Percentiles rank a stretch among this genome's conserved stretches.
Evolutionary conservation across 2,797 vertebrate species (phyloP).

Genomic region (Rhodeus uyekii): DNA sequence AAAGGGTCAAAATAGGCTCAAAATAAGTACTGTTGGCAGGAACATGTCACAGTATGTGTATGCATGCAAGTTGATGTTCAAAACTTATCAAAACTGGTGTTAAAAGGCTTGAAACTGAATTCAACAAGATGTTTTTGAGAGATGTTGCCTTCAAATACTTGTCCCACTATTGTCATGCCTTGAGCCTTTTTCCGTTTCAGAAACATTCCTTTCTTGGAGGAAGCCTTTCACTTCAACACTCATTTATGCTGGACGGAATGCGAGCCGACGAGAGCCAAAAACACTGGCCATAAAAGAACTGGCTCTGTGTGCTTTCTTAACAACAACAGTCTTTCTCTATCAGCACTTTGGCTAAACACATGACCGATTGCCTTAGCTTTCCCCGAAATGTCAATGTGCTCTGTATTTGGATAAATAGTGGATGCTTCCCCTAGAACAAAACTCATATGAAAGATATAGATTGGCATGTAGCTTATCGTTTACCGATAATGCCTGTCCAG

Average conservation of each 20-base stretch:
- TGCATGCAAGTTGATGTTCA: not conserved
- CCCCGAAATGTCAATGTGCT: not conserved
- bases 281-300: constrained; percentile 51
- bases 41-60: not conserved
- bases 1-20: not conserved
- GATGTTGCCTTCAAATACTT: not conserved
- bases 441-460: constrained; percentile 17
- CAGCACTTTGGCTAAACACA: constrained; percentile 47
- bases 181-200: constrained; percentile 12
- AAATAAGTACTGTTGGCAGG: too few species aligned
- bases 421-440: not conserved
- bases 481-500: constrained; percentile 1
- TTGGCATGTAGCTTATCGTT: constrained; percentile 29
- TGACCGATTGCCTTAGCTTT: constrained; percentile 16
- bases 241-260: constrained; percentile 41
- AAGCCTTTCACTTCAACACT: constrained; percentile 21
- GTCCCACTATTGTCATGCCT: not conserved
- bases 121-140: not conserved
- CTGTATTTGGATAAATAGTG: constrained; percentile 21
- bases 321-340: constrained; percentile 45
- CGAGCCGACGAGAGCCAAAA: constrained; percentile 37
- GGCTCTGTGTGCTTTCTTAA: constrained; percentile 33
- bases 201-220: constrained; percentile 30
- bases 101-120: not conserved
- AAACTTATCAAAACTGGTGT: not conserved